Evolutionary conservation across 1,140 invertebrate species (phyloP).

Genomic region (Solenopsis invicta): DNA sequence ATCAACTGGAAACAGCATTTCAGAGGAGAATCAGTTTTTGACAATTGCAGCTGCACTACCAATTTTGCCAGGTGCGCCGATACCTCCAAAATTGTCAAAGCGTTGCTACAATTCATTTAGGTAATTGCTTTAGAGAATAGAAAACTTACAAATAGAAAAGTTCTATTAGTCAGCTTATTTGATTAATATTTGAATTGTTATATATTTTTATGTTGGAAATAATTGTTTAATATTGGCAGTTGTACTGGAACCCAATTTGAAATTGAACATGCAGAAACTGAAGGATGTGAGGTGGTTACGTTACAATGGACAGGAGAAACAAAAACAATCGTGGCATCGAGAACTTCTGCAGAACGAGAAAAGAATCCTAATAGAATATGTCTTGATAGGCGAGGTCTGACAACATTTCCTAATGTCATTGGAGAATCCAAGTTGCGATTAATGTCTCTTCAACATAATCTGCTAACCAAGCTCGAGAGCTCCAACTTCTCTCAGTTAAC

Average conservation of each 20-base stretch:
- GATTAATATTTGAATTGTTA: neutral
- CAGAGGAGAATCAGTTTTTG: conserved; percentile 86
- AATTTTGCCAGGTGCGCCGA: conserved; percentile 81
- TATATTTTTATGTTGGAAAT: neutral
- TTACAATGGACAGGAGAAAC: conserved; percentile 86
- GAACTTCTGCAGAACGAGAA: conserved; percentile 90
- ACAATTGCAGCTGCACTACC: conserved; percentile 89
- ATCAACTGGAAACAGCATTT: conserved; percentile 72
- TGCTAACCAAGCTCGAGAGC: conserved; percentile 92
- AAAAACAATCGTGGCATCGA: conserved; percentile 89
- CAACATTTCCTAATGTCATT: conserved; percentile 92
- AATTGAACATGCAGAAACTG: conserved; percentile 83
- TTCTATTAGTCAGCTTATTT: no score
- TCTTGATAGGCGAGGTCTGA: conserved; percentile 92
- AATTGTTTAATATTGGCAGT: conserved; percentile 66
- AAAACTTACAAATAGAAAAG: no score
- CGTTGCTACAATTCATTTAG: conserved; percentile 88
- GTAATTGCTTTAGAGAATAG: conserved; percentile 70
- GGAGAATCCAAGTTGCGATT: conserved; percentile 93
- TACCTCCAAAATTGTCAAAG: conserved; percentile 86
- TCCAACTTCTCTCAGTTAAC: conserved; percentile 89
- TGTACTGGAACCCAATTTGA: conserved; percentile 78
- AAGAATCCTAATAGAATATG: conserved; percentile 92
- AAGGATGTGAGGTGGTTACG: conserved; percentile 79
- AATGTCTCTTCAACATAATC: conserved; percentile 96